Conservation (phyloP, 1,140 invertebrate species). For the Pomacea maculata region DNA sequence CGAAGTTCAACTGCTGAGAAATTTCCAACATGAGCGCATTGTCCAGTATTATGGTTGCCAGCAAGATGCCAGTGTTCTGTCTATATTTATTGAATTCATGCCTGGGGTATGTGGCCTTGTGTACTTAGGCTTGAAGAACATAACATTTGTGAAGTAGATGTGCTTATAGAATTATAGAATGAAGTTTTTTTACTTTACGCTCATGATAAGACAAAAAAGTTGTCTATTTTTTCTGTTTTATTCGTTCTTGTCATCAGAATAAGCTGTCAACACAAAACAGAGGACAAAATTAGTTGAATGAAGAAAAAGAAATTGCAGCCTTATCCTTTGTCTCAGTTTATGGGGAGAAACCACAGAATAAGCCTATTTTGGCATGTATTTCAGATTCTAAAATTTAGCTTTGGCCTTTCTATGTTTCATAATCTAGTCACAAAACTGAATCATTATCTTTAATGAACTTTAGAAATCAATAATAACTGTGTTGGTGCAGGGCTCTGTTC, state of each 20-base stretch:
- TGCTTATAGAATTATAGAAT: background rate
- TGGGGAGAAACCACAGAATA: too few relatives aligned
- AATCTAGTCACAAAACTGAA: too few relatives aligned
- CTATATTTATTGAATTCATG: constrained; percentile 68
- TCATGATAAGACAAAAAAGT: too few relatives aligned
- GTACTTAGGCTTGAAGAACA: background rate
- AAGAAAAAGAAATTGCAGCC: too few relatives aligned
- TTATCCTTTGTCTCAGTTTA: too few relatives aligned
- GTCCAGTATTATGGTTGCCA: constrained; percentile 66
- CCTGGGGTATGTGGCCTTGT: constrained; percentile 58
- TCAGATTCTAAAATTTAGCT: too few relatives aligned
- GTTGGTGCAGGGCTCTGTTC: constrained; percentile 62
- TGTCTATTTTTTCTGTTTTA: background rate
- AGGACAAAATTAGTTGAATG: too few relatives aligned
- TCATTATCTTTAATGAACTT: background rate
- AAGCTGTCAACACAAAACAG: too few relatives aligned
- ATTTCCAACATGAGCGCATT: constrained; percentile 63
- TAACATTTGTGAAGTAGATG: background rate
- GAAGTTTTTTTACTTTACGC: too few relatives aligned
- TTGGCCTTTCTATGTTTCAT: too few relatives aligned
- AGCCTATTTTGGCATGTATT: too few relatives aligned
- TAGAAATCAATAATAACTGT: constrained; percentile 2
- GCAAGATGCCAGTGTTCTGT: constrained; percentile 52
- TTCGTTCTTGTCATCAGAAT: background rate
- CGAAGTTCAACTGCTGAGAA: constrained; percentile 62